Evolutionary conservation across 2,797 vertebrate species (phyloP), one percentile per base, ranked within the genome.

Genomic region (Molossus molossus): DNA sequence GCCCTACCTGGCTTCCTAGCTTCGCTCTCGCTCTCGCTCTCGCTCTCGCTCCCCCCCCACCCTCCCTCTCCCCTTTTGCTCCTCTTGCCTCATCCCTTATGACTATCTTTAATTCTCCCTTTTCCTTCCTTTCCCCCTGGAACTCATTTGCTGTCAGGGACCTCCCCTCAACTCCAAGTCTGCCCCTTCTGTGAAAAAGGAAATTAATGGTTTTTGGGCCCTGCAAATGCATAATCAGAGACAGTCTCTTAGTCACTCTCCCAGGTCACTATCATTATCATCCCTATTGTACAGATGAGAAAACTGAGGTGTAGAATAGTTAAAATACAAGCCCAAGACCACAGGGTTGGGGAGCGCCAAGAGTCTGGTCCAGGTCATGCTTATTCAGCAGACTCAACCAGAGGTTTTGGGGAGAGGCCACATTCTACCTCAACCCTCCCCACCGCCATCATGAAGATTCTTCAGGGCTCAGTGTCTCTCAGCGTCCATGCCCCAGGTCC

Each of bases 201-300:
- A 80, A 81, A 64, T 67, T 29, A 57, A 14, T 75, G 40, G 40
- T 64, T n/a, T 58, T 53, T 75, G 57, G n/a, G 37, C 37, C 29
- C 53, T 58, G 33, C 23, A 87, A 88, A 76, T 27, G 48, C 37
- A 23, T 77, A 48, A 53, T 67, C 60, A 64, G 53, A 83, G 75
- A 40, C 0, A 53, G 86, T 37, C 37, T 20, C 14, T 80, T 25
- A 45, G n/a, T 62, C 70, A 75, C 60, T n/a, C 40, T 91, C 60
- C 50, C 29, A 81, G 14, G 37, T 75, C 15, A 18, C n/a, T 73
- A 10, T 72, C 17, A n/a, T 67, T 37, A 25, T 94, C 29, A 80
- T 64, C 73, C 48, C 67, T 94, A 79, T 29, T 50, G 55, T 82
- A 81, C 62, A 70, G 62, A 94, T 45, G 75, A 80, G 77, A 91